phyloP scores from a whole-genome alignment of 2,797 vertebrate species.

The Gymnoscopelus microlampas region DNA sequence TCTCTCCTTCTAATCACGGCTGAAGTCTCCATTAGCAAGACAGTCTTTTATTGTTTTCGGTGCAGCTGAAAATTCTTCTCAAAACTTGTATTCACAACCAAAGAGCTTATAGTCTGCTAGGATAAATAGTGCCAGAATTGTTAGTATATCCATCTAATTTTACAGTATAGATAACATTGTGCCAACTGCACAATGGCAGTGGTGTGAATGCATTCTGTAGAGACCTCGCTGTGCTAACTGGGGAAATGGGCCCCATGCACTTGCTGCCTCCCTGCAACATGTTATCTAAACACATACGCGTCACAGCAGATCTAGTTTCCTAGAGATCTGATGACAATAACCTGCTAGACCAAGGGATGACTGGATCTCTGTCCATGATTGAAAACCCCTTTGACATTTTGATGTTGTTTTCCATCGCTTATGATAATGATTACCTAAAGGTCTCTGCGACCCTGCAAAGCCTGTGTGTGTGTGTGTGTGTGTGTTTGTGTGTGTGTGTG shows the following conservation, averaged over 20 bases:
- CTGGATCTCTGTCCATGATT: slow-evolving; percentile 8
- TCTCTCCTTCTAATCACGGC: background rate
- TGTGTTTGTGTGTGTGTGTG: slow-evolving; percentile 1
- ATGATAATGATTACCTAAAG: background rate
- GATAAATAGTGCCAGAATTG: slow-evolving; percentile 5
- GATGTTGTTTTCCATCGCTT: background rate
- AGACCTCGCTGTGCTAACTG: too few species aligned
- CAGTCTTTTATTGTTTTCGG: background rate
- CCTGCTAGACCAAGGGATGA: slow-evolving; percentile 30
- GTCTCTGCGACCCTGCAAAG: background rate
- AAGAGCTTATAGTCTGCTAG: slow-evolving; percentile 16
- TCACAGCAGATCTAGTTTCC: slow-evolving; percentile 67
- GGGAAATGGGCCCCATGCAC: background rate
- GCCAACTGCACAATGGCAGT: slow-evolving; percentile 29
- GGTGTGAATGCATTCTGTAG: slow-evolving; percentile 38
- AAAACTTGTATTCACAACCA: background rate
- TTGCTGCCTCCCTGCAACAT: slow-evolving; percentile 35
- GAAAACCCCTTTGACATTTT: background rate
- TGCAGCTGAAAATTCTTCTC: slow-evolving; percentile 11
- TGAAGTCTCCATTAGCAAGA: background rate
- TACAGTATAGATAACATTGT: background rate
- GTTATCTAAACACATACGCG: slow-evolving; percentile 61
- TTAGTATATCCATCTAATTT: slow-evolving; percentile 15
- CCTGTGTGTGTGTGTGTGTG: slow-evolving; percentile 5
- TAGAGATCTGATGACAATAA: slow-evolving; percentile 48